These are phyloP conservation scores for Omphaloscelis lunosa DNA, from an alignment of 2,888 invertebrate genomes.

Conservation along the genomic window DNA sequence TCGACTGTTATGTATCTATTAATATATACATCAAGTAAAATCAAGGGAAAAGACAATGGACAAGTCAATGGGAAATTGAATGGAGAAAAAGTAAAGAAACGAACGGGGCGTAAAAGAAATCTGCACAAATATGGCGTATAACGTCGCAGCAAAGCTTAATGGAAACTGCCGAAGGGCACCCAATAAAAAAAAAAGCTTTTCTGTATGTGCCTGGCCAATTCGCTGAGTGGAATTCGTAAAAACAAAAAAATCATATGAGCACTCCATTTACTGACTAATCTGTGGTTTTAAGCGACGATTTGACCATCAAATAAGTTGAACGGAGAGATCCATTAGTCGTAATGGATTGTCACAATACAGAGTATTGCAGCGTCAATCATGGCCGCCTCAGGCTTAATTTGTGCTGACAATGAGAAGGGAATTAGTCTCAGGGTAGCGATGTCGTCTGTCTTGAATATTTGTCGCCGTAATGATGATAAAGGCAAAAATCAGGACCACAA, in stretches of 20 bases:
- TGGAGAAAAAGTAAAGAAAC: slow-evolving; percentile 15
- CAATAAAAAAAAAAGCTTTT: slow-evolving; percentile 21
- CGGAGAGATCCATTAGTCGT: slow-evolving; percentile 75
- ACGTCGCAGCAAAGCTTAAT: slow-evolving; percentile 43
- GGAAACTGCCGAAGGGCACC: slow-evolving; percentile 37
- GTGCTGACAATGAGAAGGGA: slow-evolving; percentile 72
- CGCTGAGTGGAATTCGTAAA: slow-evolving; percentile 20
- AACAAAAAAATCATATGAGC: slow-evolving; percentile 19
- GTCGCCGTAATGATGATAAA: slow-evolving; percentile 47
- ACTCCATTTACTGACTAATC: slow-evolving; percentile 27
- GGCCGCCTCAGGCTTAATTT: slow-evolving; percentile 71
- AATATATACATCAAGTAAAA: no score
- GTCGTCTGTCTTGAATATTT: slow-evolving; percentile 63
- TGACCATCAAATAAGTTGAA: slow-evolving; percentile 70
- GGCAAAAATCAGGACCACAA: slow-evolving; percentile 28
- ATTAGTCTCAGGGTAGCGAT: slow-evolving; percentile 71
- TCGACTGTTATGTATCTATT: slow-evolving; percentile 1
- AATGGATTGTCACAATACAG: slow-evolving; percentile 78
- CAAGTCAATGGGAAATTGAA: not conserved
- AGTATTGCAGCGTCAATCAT: slow-evolving; percentile 76
- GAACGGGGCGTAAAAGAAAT: slow-evolving; percentile 23
- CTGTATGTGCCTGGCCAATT: slow-evolving; percentile 14
- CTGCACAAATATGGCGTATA: slow-evolving; percentile 36
- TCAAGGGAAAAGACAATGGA: no score
- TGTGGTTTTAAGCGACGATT: slow-evolving; percentile 50